A percentile compares a stretch with the other conserved stretches of the same genome.
Conservation (phyloP, 1,140 invertebrate species). For the Samia ricini region DNA sequence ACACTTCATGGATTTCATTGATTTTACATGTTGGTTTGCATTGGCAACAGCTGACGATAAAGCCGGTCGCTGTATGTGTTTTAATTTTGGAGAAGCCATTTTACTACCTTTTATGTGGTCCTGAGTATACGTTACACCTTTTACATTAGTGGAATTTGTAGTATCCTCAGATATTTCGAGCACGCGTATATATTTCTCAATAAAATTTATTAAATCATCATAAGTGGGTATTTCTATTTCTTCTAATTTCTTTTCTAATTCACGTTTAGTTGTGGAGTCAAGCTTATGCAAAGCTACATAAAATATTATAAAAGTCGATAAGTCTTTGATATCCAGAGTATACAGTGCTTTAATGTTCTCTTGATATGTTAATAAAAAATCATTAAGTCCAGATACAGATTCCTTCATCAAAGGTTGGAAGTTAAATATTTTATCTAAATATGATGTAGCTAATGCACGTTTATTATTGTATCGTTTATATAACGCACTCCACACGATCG, state of each 20-base stretch:
- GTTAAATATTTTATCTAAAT: conserved; percentile 15
- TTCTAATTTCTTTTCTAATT: not conserved
- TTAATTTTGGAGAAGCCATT: not conserved
- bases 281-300: conserved; percentile 4
- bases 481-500: conserved; percentile 7
- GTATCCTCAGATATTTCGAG: not conserved
- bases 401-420: conserved; percentile 12
- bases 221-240: not conserved
- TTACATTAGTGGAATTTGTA: not conserved
- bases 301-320: conserved; percentile 5
- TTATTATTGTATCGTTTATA: conserved; percentile 11
- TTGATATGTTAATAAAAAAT: conserved; percentile 14
- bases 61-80: not conserved
- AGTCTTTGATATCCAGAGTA: conserved; percentile 5
- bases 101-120: no score
- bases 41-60: not conserved
- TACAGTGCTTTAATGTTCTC: conserved; percentile 10
- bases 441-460: not conserved
- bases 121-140: no score
- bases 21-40: not conserved
- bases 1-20: conserved; percentile 3
- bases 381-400: conserved; percentile 6
- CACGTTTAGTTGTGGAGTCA: not conserved
- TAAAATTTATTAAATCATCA: not conserved
- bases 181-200: not conserved